Evolutionary conservation across 2,888 invertebrate species (phyloP), one percentile per base, ranked within the genome.

Genomic region (Cinara cedri): DNA sequence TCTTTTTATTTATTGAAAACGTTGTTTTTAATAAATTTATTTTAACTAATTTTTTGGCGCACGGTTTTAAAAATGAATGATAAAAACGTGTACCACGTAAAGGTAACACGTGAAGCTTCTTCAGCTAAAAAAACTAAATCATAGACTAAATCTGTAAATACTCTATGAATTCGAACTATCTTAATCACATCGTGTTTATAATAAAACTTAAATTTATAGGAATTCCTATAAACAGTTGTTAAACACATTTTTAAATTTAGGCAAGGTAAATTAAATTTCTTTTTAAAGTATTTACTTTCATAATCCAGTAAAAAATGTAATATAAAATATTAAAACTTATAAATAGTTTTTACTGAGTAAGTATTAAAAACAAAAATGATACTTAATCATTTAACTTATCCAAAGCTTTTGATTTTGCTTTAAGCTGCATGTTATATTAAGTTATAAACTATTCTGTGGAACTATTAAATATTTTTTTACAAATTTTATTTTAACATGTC

Each of bases 271-370:
- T 63, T 42, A 42, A 63, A 63, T 63, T 44, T 10, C 42, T 19
- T 21, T 60, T 21, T 26, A 8, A 60, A 60, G 8, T 21, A 60
- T 62, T 0, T 44, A 65, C 26, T n/a, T 34, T 34, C 1, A 65
- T 65, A 65, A 65, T 34, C 34, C 34, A 65, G 8, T 65, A 65
- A 65, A 65, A 46, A 65, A n/a, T n/a, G n/a, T n/a, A n/a, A n/a
- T n/a, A n/a, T n/a, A n/a, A n/a, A n/a, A n/a, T n/a, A n/a, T n/a
- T n/a, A n/a, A n/a, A n/a, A n/a, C n/a, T n/a, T n/a, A n/a, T n/a
- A n/a, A n/a, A n/a, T n/a, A n/a, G n/a, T n/a, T n/a, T n/a, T n/a
- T n/a, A n/a, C n/a, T n/a, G n/a, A n/a, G n/a, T n/a, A n/a, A n/a
- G n/a, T n/a, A n/a, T n/a, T n/a, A n/a, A n/a, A n/a, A n/a, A n/a